Conservation (phyloP, 2,113 vertebrate genomes). For the Saiga tatarica region DNA sequence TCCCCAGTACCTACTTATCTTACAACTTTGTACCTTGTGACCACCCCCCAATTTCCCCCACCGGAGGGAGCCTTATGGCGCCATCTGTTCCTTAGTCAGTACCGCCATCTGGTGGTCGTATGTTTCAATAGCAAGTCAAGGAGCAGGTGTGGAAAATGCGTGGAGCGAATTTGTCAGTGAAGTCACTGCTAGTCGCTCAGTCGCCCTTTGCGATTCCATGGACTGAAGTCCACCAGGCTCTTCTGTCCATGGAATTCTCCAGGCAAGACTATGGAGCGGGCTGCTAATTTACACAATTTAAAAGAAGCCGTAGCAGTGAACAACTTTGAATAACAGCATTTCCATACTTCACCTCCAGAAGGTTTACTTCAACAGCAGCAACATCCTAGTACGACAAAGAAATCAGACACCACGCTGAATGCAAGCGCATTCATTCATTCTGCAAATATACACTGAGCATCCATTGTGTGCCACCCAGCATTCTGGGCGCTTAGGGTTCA, state of each 20-base stretch:
- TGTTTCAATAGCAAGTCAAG: background rate
- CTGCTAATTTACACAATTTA: background rate
- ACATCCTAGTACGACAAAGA: background rate
- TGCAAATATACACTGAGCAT: background rate
- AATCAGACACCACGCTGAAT: background rate
- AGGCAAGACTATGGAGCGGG: background rate
- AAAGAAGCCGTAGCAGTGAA: background rate
- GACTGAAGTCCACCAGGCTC: background rate
- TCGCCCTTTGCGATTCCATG: background rate
- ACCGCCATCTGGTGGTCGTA: background rate
- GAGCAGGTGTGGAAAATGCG: accelerated
- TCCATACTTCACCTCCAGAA: background rate
- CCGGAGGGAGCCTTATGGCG: accelerated
- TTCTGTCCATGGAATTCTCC: background rate
- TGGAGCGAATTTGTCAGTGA: background rate
- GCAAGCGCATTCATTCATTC: background rate
- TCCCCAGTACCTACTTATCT: background rate
- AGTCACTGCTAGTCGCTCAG: background rate
- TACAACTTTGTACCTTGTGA: background rate
- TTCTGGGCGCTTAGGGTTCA: background rate
- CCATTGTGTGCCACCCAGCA: accelerated
- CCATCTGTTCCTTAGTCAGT: background rate
- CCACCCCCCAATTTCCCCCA: background rate
- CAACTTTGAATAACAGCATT: background rate
- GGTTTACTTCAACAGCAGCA: background rate